Conservation (phyloP, 2,113 vertebrate species). For the Enhydra lutris region DNA sequence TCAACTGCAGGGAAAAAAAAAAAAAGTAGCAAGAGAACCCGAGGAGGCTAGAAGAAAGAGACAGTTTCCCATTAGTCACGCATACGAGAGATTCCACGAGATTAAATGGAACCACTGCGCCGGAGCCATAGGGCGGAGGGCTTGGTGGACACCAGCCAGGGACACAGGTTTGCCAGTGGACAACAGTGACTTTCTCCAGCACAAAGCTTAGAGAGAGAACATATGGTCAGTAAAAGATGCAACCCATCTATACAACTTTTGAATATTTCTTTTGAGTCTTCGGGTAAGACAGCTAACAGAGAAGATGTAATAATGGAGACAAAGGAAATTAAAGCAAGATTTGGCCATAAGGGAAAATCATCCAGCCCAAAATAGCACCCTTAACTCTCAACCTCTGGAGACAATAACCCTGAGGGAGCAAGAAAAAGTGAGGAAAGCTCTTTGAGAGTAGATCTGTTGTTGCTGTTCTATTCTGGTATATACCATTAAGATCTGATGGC, state of each 20-base stretch:
- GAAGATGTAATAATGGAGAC: not conserved
- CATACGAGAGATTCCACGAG: not conserved
- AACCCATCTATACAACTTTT: not conserved
- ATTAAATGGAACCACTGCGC: not conserved
- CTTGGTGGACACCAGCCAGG: not conserved
- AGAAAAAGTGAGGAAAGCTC: not conserved
- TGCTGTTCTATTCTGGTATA: not conserved
- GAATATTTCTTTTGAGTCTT: not conserved
- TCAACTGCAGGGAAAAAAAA: not conserved
- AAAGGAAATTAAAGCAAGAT: not conserved
- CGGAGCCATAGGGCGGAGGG: not conserved
- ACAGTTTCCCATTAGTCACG: not conserved
- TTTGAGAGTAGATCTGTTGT: not conserved
- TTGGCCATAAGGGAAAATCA: not conserved
- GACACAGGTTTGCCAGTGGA: not conserved
- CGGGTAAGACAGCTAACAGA: not conserved
- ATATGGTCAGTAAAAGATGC: not conserved
- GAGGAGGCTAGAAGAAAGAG: not conserved
- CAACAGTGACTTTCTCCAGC: not conserved
- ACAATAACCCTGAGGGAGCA: not conserved
- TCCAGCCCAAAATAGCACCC: not conserved
- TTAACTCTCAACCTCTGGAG: not conserved
- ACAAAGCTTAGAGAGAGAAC: not conserved
- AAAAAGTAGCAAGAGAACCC: not conserved
- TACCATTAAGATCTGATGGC: not conserved